Base-by-base conservation (phyloP, 35 echinoderm and acorn worm genomes). In the Heliocidaris erythrogramma region DNA sequence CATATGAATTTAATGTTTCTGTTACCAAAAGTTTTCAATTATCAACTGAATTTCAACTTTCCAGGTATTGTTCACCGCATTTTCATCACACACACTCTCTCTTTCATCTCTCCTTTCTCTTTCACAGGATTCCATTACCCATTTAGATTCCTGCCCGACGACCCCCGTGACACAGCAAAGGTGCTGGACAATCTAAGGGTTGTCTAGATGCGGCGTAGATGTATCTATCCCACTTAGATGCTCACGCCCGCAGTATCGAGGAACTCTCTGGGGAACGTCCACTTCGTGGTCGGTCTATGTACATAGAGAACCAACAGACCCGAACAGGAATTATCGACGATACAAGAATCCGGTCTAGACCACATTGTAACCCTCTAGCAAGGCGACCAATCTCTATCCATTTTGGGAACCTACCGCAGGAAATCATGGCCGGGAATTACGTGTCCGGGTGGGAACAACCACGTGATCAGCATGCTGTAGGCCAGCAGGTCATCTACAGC, bases 141-240 rank as follows among this genome's bases (percentile, higher is more conserved):
- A 27, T n/a, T 21, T 78, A 78, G 65, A 78, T 78, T 78, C 65
- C 65, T 78, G 65, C 27, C 65, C 65, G 21, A 21, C 21, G 17
- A 21, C 65, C 18, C 52, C 21, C 27, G 27, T 7, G 65, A 78
- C 27, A 18, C 61, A 78, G 21, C 18, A 21, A 78, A 78, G 65
- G 65, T n/a, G 18, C 18, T 8, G 65, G 65, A 78, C 18, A 78
- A n/a, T 27, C 21, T 78, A 0, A 7, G 18, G 21, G n/a, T 78
- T 78, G 65, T 24, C 65, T n/a, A 18, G 27, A n/a, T 78, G 27
- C 12, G 14, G 87, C 12, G 87, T 92, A 92, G 91, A 92, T 92
- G 91, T 92, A 92, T 92, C 31, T 30, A 59, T 92, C 91, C 9
- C 91, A 92, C 91, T 13, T 92, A 92, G 91, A 92, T 92, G 91